Percentiles rank a stretch among this genome's conserved stretches.
phyloP scores from a whole-genome alignment of 2,888 invertebrate species.

The Ennomos erosarius region DNA sequence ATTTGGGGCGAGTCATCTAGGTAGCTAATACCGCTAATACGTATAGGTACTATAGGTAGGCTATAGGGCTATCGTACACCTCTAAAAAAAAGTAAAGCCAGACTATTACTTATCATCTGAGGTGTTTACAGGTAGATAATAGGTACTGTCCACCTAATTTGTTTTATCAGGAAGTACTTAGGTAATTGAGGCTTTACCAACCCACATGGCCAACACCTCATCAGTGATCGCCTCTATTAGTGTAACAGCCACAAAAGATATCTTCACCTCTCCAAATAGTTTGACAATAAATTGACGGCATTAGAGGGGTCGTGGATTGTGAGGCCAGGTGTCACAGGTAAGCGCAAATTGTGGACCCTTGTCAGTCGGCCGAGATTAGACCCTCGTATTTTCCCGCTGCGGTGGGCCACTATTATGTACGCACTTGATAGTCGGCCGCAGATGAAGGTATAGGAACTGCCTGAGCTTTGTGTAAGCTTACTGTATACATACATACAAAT shows the following conservation, averaged over 20 bases:
- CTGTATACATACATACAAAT: too few species aligned
- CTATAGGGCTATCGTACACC: too few species aligned
- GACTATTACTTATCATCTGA: too few species aligned
- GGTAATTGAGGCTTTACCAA: not conserved
- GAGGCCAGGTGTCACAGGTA: constrained; percentile 56
- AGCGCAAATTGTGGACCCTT: constrained; percentile 62
- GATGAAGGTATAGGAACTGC: constrained; percentile 5
- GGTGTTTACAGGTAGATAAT: too few species aligned
- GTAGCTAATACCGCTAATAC: too few species aligned
- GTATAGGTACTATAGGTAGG: too few species aligned
- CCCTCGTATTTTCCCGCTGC: constrained; percentile 41
- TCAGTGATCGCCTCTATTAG: constrained; percentile 26
- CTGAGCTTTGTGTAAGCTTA: constrained; percentile 27
- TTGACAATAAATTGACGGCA: constrained; percentile 51
- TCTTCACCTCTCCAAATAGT: constrained; percentile 32
- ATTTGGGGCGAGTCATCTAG: too few species aligned
- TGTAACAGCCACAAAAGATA: constrained; percentile 11
- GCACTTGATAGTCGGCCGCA: constrained; percentile 42
- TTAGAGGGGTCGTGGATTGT: constrained; percentile 42
- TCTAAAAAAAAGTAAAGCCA: too few species aligned
- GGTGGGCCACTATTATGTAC: constrained; percentile 41
- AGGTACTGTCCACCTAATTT: too few species aligned
- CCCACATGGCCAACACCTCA: not conserved
- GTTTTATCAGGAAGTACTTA: not conserved
- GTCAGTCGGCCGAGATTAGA: constrained; percentile 57